Base-by-base conservation (phyloP, 2,888 invertebrate genomes). In the Leptura quadrifasciata region DNA sequence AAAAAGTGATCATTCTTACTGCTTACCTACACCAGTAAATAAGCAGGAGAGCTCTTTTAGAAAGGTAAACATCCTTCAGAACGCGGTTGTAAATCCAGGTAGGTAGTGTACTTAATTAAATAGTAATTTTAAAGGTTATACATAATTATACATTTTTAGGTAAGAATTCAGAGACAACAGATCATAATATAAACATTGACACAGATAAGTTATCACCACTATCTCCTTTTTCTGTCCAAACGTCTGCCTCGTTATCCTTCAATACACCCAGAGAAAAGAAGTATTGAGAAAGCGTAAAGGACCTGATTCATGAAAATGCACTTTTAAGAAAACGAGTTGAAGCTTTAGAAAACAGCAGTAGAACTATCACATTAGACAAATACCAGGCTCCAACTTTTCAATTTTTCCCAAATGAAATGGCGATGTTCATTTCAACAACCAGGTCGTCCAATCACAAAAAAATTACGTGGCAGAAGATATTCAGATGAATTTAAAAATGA, bases 401-500 rank as follows among this genome's bases (percentile, higher is more conserved):
- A 65, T 52, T 65, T 65, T 65, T 47, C 47, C 9, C 47, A n/a
- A 47, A 47, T 21, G 64, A 65, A 47, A 21, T n/a, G 47, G 64
- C 64, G 21, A 52, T 21, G 21, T 65, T 47, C 15, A 52, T 65
- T 65, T n/a, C n/a, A 65, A 65, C 52, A 65, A 21, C 47, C 64
- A 65, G 24, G 64, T 65, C 21, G 20, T 6, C 2, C 47, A 65
- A 52, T n/a, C 47, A 52, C 64, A 65, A 21, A 65, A 65, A 47
- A 47, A 20, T 24, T 24, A 24, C 20, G 15, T 15, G 64, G 64
- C 20, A 47, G 64, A 52, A 20, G 64, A 21, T 65, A 52, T 52
- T 52, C 15, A 21, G n/a, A 52, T 52, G 64, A 47, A 8, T 52
- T 65, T 65, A 65, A 65, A 65, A 65, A 52, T 52, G 52, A 65